Conservation (phyloP, 2,113 vertebrate species). For the Cephalopterus ornatus region DNA sequence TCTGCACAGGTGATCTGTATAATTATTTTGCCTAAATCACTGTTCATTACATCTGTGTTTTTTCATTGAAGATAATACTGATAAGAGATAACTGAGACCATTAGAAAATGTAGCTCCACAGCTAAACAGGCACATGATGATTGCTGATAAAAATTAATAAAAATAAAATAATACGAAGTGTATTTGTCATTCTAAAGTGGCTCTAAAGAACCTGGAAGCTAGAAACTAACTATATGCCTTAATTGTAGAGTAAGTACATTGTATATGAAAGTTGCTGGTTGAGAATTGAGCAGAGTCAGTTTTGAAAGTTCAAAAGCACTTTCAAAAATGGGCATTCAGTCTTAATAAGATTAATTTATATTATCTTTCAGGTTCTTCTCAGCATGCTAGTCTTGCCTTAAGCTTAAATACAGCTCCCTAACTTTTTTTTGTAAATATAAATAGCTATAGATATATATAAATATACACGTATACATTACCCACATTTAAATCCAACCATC, state of each 20-base stretch:
- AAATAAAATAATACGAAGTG: background rate
- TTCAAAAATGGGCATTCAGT: background rate
- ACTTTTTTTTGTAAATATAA: background rate
- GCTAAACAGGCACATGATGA: background rate
- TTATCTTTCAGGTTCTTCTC: background rate
- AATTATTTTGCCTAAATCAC: background rate
- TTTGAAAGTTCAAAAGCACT: background rate
- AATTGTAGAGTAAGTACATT: background rate
- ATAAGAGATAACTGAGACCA: background rate
- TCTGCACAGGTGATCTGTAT: background rate
- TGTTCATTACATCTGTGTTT: background rate
- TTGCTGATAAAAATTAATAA: background rate
- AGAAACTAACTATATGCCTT: background rate
- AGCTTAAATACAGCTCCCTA: background rate
- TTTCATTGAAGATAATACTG: background rate
- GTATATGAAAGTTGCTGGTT: background rate
- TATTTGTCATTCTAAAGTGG: background rate
- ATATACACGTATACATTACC: background rate
- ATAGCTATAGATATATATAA: background rate
- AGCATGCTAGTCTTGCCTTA: background rate
- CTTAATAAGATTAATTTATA: background rate
- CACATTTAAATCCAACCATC: background rate
- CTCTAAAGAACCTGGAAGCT: background rate
- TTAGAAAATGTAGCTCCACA: background rate
- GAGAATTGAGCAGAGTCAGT: background rate